Evolutionary conservation across 2,797 vertebrate genomes (phyloP).

Genomic region (Macrochelys suwanniensis): DNA sequence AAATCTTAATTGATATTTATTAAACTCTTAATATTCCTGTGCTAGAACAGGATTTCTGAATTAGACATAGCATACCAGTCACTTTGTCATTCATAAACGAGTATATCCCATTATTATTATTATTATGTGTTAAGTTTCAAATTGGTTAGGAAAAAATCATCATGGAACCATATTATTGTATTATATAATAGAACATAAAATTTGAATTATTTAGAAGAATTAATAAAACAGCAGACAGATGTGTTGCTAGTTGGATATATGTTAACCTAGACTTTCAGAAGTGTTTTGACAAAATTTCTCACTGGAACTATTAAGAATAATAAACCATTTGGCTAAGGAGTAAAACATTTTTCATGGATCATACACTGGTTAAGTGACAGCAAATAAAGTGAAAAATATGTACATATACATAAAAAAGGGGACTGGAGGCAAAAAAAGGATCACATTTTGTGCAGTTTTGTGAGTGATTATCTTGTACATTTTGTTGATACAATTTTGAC

Average conservation of each 20-base stretch:
- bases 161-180: not conserved
- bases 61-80: not conserved
- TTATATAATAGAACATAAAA: not conserved
- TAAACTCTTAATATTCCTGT: not conserved
- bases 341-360: conserved; percentile 8
- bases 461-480: conserved; percentile 62
- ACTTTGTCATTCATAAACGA: not conserved
- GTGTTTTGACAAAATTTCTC: conserved; percentile 7
- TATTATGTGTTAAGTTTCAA: not conserved
- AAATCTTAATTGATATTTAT: not conserved
- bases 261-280: conserved; percentile 23
- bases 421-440: not conserved
- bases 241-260: not conserved
- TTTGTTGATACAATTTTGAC: conserved; percentile 47
- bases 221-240: conserved; percentile 26
- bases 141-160: not conserved
- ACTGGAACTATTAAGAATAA: conserved; percentile 33
- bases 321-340: conserved; percentile 31
- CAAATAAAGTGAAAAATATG: conserved; percentile 55
- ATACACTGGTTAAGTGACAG: conserved; percentile 27
- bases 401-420: not conserved
- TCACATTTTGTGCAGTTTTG: not conserved
- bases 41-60: not conserved
- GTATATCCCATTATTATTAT: not conserved
- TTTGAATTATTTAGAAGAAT: conserved; percentile 42